Conservation (phyloP, 2,888 invertebrate genomes). For the Tipula unca region DNA sequence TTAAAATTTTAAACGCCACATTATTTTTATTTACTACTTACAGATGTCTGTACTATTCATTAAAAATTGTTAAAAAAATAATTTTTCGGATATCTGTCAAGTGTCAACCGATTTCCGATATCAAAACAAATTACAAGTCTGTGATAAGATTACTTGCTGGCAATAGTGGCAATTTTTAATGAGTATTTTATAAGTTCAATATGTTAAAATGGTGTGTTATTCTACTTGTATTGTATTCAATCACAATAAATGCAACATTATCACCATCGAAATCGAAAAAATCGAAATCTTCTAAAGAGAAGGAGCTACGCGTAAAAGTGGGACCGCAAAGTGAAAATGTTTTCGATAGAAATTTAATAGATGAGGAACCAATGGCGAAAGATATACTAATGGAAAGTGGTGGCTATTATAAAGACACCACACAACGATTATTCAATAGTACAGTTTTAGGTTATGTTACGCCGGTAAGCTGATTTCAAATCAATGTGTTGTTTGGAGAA, state of each 20-base stretch:
- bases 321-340: slow-evolving; percentile 58
- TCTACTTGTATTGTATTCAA: not conserved
- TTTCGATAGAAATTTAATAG: slow-evolving; percentile 60
- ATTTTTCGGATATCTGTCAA: too few relatives aligned
- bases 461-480: slow-evolving; percentile 53
- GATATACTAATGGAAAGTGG: slow-evolving; percentile 71
- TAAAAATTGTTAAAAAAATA: too few relatives aligned
- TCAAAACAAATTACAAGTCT: not conserved
- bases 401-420: slow-evolving; percentile 63
- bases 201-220: not conserved
- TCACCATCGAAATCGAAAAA: slow-evolving; percentile 32
- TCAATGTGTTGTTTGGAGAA: too few relatives aligned
- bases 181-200: not conserved
- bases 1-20: too few relatives aligned
- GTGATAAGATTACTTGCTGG: not conserved
- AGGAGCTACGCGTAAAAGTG: slow-evolving; percentile 33
- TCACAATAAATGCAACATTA: slow-evolving; percentile 29
- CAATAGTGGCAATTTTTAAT: not conserved
- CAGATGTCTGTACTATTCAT: too few relatives aligned
- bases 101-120: not conserved
- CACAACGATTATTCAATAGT: slow-evolving; percentile 56
- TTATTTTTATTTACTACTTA: too few relatives aligned
- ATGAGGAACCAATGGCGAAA: slow-evolving; percentile 52
- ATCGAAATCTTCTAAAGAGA: slow-evolving; percentile 31
- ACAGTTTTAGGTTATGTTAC: slow-evolving; percentile 86